Conservation (phyloP, 1,140 invertebrate genomes). For the Whitmania pigra region DNA sequence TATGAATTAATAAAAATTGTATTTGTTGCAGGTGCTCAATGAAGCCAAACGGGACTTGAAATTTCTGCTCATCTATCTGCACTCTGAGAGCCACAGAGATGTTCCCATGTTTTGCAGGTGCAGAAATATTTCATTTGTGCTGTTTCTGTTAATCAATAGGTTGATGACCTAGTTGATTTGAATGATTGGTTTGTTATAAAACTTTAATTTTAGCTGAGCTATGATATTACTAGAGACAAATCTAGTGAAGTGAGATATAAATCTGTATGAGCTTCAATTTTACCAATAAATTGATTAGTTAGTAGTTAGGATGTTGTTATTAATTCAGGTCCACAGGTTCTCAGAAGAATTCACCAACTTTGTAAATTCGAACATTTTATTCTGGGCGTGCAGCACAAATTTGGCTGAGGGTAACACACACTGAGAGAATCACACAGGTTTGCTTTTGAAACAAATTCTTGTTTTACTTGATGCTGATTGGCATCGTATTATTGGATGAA, state of each 20-base stretch:
- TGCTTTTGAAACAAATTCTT: too few species aligned
- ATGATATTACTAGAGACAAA: too few species aligned
- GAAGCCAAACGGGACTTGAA: conserved; percentile 86
- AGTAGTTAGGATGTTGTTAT: too few species aligned
- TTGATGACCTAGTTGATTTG: not conserved
- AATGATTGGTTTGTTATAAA: not conserved
- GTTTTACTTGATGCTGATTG: too few species aligned
- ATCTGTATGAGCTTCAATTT: too few species aligned
- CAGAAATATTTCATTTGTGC: conserved; percentile 23
- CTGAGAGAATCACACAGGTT: too few species aligned
- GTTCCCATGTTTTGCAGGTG: conserved; percentile 72
- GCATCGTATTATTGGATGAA: conserved; percentile 2
- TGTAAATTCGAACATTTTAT: conserved; percentile 59
- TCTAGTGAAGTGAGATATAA: too few species aligned
- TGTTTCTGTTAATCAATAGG: too few species aligned
- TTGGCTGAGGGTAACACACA: conserved; percentile 79
- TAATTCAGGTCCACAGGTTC: conserved; percentile 33
- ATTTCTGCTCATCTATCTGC: conserved; percentile 84
- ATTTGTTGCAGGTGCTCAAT: conserved; percentile 55
- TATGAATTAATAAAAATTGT: not conserved
- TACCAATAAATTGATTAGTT: too few species aligned
- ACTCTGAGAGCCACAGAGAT: conserved; percentile 71
- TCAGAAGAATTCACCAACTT: conserved; percentile 61
- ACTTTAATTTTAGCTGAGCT: too few species aligned
- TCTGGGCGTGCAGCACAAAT: conserved; percentile 81